phyloP scores from a whole-genome alignment of 2,113 vertebrate genomes.

The Heterochromis multidens region DNA sequence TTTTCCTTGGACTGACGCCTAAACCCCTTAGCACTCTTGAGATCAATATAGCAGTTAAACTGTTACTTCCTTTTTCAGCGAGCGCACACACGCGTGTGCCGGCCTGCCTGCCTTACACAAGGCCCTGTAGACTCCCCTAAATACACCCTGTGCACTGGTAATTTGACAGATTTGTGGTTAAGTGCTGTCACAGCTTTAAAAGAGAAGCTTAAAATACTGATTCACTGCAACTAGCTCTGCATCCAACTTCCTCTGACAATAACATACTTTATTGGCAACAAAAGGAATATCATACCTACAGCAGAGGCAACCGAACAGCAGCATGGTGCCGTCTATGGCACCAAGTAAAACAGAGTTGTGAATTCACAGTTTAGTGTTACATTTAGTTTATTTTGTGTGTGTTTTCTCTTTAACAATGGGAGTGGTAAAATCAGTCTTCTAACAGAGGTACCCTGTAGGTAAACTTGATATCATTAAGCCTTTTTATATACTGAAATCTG shows the following conservation, averaged over 20 bases:
- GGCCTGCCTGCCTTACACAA: slow-evolving; percentile 21
- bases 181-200: slow-evolving; percentile 50
- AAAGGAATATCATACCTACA: background rate
- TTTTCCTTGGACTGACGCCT: slow-evolving; percentile 60
- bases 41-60: slow-evolving; percentile 77
- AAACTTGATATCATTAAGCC: background rate
- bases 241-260: slow-evolving; percentile 2
- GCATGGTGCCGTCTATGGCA: background rate
- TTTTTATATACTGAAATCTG: too few species aligned
- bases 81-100: slow-evolving; percentile 17
- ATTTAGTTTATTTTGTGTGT: background rate
- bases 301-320: background rate
- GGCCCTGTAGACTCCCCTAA: slow-evolving; percentile 53
- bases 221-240: slow-evolving; percentile 4
- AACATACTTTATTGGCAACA: slow-evolving; percentile 12
- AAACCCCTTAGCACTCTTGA: slow-evolving; percentile 66
- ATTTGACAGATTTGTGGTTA: slow-evolving; percentile 64
- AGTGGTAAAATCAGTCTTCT: background rate
- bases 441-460: background rate
- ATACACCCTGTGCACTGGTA: slow-evolving; percentile 56
- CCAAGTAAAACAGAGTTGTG: background rate
- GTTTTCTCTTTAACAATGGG: background rate
- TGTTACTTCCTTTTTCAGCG: slow-evolving; percentile 62
- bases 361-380: background rate
- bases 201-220: slow-evolving; percentile 51